Evolutionary conservation across 2,888 invertebrate genomes (phyloP), one percentile per base, ranked within the genome.

Genomic region (Aspidiotus destructor): DNA sequence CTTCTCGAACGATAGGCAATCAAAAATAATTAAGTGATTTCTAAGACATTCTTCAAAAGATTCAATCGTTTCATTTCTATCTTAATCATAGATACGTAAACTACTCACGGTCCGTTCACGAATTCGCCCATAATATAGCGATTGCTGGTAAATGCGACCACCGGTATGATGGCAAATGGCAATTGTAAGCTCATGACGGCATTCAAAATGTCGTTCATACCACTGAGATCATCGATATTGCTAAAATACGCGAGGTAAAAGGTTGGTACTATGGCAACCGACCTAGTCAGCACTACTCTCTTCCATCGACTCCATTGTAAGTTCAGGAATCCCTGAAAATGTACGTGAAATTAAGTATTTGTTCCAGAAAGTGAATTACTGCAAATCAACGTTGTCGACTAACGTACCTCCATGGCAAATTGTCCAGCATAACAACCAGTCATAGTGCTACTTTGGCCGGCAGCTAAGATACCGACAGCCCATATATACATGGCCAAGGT

Each of bases 351-450:
- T 8, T 54, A 64, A 15, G 58, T 28, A 8, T 17, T 8, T 28
- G 3, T 5, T 28, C 40, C 40, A 9, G 11, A 11, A 44, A 8
- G n/a, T 1, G 11, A 69, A 48, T 69, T 15, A 60, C 15, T 16
- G 28, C 28, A 28, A 28, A 28, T 28, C 5, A 0, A n/a, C 15
- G 55, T 6, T 1, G 8, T 28, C 28, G 7, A 57, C 13, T 48
- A 58, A 41, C 13, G 17, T 74, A 81, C 82, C 78, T 90, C 89
- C 90, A 91, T 91, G 0, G 87, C 86, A 77, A 90, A 91, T 76
- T 91, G 91, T 1, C 91, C 91, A n/a, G 89, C 87, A 76, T 90
- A 90, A 0, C 89, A 90, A 70, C 87, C 87, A 2, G 90, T 88
- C 88, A 88, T 88, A 7, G 90, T 90, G 44, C 88, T 88, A 73